These are phyloP conservation scores for Scaptomyza polygonia DNA, from an alignment of 2,888 invertebrate genomes.

Conservation along the genomic window DNA sequence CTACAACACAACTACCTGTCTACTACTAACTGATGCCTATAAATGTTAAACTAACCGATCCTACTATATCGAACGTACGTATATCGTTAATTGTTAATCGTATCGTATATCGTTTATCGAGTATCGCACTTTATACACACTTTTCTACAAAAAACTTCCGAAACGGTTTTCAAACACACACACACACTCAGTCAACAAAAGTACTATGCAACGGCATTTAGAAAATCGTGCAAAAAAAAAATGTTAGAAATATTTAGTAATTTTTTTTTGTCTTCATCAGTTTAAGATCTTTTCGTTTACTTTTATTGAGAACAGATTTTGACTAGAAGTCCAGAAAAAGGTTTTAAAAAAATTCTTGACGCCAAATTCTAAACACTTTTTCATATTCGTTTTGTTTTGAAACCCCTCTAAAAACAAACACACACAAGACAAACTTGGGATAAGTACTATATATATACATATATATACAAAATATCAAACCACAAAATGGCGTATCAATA, in stretches of 20 bases:
- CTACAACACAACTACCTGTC: slow-evolving; percentile 72
- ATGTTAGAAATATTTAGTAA: too few species aligned
- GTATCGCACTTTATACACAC: slow-evolving; percentile 35
- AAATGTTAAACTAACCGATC: not conserved
- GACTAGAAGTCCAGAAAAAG: too few species aligned
- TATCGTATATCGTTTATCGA: slow-evolving; percentile 12
- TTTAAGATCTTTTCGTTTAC: too few species aligned
- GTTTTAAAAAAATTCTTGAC: too few species aligned
- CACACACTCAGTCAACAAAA: too few species aligned
- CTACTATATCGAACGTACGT: slow-evolving; percentile 5
- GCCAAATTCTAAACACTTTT: too few species aligned
- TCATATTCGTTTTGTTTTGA: too few species aligned
- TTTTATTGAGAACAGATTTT: too few species aligned
- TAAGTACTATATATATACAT: not conserved
- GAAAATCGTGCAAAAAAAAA: too few species aligned
- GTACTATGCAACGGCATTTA: too few species aligned
- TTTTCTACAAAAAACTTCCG: slow-evolving; percentile 45
- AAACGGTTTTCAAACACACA: slow-evolving; percentile 57
- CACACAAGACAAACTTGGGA: slow-evolving; percentile 10
- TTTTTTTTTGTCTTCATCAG: too few species aligned
- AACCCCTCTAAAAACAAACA: too few species aligned
- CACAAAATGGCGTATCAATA: slow-evolving; percentile 44
- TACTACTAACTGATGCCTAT: slow-evolving; percentile 34
- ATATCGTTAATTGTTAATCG: slow-evolving; percentile 4
- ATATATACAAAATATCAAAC: slow-evolving; percentile 18